phyloP scores from a whole-genome alignment of 2,113 vertebrate genomes.

The Anarrhichthys ocellatus region DNA sequence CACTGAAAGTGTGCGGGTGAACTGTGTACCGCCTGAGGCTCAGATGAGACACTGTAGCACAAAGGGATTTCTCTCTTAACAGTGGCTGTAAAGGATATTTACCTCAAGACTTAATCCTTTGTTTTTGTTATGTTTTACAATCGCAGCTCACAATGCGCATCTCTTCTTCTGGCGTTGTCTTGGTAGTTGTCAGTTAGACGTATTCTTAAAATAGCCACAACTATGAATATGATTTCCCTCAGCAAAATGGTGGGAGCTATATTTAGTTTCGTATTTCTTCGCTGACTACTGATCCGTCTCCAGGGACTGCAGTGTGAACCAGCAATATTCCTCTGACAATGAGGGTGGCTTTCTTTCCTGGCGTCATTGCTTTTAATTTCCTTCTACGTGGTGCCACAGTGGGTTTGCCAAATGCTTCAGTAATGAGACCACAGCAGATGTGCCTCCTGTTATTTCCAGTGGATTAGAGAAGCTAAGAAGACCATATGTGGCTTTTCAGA shows the following conservation, averaged over 20 bases:
- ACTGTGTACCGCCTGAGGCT: neutral
- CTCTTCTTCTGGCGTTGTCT: neutral
- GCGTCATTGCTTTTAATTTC: constrained; percentile 67
- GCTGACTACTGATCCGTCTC: constrained; percentile 35
- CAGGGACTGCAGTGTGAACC: constrained; percentile 12
- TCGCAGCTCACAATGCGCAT: neutral
- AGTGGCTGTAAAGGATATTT: neutral
- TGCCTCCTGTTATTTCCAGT: constrained; percentile 51
- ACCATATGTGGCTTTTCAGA: constrained; percentile 64
- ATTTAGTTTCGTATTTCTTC: constrained; percentile 55
- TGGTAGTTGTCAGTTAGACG: neutral
- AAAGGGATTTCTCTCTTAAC: neutral
- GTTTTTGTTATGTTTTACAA: neutral
- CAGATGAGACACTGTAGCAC: neutral
- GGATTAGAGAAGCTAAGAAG: constrained; percentile 46
- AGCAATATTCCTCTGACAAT: constrained; percentile 30
- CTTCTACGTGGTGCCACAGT: constrained; percentile 39
- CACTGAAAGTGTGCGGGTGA: neutral
- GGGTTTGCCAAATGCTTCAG: constrained; percentile 42
- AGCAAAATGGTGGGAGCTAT: constrained; percentile 31
- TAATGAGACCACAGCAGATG: constrained; percentile 60
- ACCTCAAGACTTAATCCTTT: neutral
- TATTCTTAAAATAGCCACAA: constrained; percentile 25
- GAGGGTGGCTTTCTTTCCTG: constrained; percentile 40
- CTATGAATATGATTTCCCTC: constrained; percentile 29